These are phyloP conservation scores for Pelvicachromis taeniatus DNA, from an alignment of 2,113 vertebrate genomes.

Conservation along the genomic window DNA sequence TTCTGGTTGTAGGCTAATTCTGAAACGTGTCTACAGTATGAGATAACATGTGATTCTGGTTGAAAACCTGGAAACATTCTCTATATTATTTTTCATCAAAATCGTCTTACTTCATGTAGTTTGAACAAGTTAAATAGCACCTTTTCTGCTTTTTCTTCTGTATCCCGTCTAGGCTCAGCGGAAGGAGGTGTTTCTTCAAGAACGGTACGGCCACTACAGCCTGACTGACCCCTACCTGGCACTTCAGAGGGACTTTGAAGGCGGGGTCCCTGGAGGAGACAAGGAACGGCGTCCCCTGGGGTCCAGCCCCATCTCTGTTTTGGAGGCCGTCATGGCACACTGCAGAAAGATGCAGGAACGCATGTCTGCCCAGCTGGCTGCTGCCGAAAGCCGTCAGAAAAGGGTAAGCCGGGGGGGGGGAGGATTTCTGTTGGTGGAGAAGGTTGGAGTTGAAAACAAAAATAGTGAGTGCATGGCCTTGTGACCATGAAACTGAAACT, in stretches of 20 bases:
- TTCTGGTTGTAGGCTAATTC: neutral
- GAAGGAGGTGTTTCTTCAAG: slow-evolving; percentile 96
- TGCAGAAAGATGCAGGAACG: slow-evolving; percentile 98
- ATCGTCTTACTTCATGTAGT: neutral
- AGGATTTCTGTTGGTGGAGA: neutral
- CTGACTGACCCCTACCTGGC: slow-evolving; percentile 96
- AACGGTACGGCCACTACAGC: slow-evolving; percentile 92
- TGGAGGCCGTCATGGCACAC: slow-evolving; percentile 96
- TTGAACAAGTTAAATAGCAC: neutral
- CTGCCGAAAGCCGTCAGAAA: slow-evolving; percentile 91
- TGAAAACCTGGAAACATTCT: neutral
- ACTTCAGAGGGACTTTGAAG: slow-evolving; percentile 92
- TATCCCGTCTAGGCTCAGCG: slow-evolving; percentile 80
- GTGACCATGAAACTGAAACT: neutral
- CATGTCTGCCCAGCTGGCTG: slow-evolving; percentile 90
- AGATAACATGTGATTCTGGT: neutral
- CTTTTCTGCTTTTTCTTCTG: neutral
- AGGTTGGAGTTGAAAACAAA: neutral
- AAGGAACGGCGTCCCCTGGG: slow-evolving; percentile 86
- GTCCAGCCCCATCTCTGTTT: slow-evolving; percentile 90
- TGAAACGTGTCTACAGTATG: neutral
- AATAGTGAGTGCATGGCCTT: neutral
- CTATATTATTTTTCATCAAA: neutral
- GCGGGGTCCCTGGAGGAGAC: slow-evolving; percentile 73
- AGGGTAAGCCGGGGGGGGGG: slow-evolving; percentile 76